Conservation (phyloP, 2,888 invertebrate species). For the Rugalucina vietnamica region DNA sequence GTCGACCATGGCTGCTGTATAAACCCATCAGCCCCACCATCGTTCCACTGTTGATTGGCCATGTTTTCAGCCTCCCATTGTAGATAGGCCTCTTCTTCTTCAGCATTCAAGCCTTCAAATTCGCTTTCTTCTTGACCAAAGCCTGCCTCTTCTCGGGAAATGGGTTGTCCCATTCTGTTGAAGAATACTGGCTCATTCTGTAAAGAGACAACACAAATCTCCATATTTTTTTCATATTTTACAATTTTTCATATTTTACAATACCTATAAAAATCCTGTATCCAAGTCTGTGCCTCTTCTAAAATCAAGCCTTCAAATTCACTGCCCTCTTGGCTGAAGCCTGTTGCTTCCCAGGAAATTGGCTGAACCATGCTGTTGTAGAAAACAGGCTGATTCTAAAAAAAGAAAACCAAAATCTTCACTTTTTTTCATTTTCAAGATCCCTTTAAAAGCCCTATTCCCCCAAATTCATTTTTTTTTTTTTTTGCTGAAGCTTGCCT, state of each 20-base stretch:
- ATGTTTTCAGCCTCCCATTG: conserved; percentile 69
- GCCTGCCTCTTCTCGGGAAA: conserved; percentile 74
- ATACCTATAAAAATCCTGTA: no score
- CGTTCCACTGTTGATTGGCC: conserved; percentile 38
- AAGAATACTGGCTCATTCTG: conserved; percentile 78
- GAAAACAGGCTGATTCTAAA: conserved; percentile 77
- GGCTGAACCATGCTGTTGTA: conserved; percentile 72
- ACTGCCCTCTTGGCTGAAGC: conserved; percentile 64
- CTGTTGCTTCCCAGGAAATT: conserved; percentile 74
- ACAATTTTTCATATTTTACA: no score
- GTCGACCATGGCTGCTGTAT: conserved; percentile 43
- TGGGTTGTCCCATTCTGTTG: conserved; percentile 71
- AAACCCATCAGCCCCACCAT: conserved; percentile 11
- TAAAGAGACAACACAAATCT: no score
- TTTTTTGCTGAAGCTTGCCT: conserved; percentile 71
- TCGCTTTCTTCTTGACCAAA: conserved; percentile 65
- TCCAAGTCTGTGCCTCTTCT: no score
- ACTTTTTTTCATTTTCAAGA: no score
- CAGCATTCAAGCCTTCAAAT: conserved; percentile 66
- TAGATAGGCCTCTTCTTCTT: conserved; percentile 70
- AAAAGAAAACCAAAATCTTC: no score
- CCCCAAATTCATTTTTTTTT: conserved; percentile 67
- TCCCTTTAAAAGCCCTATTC: no score
- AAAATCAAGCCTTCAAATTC: conserved; percentile 67
- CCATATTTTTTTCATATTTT: no score